Base-by-base conservation (phyloP, 2,888 invertebrate genomes). In the Xestia rhomboidea region DNA sequence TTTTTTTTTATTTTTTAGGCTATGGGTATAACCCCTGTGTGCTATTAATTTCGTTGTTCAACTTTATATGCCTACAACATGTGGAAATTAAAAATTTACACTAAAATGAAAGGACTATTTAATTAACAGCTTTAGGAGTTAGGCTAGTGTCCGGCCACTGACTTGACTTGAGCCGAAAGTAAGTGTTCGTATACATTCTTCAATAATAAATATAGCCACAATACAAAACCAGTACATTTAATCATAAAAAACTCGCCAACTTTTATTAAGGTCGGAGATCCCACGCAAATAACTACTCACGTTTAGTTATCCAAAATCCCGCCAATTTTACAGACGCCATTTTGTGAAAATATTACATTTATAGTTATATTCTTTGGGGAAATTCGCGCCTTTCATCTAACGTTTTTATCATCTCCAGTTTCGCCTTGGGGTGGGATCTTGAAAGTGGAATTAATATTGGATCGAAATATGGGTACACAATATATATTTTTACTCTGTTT, bases 241-340 rank as follows among this genome's bases (percentile, higher is more conserved):
- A 81, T 66, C 77, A 63, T 69, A 66, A 74, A 70, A 68, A 66
- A 18, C 71, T 67, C 38, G 38, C 67, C 54, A 66, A 68, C 84
- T 79, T 89, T 87, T 89, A 88, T 87, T 87, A 85, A 89, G 89
- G 89, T 80, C 81, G 69, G 70, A 68, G 68, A 78, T 69, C 81
- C 77, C 81, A 57, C 64, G 79, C 62, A 78, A 67, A 78, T 68
- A 75, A 77, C 70, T 76, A 68, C 64, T 66, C 68, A 66, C 51
- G 68, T 88, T 81, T 81, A 77, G 79, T 74, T 84, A 82, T 71
- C 68, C 74, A 76, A 74, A 73, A 70, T 54, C 46, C 66, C 64
- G 21, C 79, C 71, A 68, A 77, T 82, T 84, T 78, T 76, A 63
- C 38, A 75, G 69, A 75, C 68, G 46, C 70, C 60, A 79, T 79